Percentiles rank a stretch among this genome's conserved stretches.
These are phyloP conservation scores for Drosophila navojoa DNA, from an alignment of 1,140 invertebrate genomes.

Conservation along the genomic window DNA sequence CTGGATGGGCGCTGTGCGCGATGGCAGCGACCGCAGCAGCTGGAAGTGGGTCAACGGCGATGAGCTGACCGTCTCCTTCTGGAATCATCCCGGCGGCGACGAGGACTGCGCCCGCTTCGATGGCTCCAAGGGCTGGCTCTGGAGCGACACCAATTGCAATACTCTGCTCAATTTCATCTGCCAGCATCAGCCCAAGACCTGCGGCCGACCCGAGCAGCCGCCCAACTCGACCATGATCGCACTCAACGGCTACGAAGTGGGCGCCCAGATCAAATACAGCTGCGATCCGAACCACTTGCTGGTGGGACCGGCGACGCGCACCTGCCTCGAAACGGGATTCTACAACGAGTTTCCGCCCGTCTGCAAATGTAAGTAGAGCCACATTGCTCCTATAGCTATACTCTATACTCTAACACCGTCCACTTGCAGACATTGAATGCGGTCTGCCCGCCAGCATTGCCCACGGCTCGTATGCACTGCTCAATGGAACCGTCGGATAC, in stretches of 20 bases:
- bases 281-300: slow-evolving; percentile 94
- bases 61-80: slow-evolving; percentile 95
- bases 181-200: slow-evolving; percentile 95
- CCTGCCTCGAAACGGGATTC: slow-evolving; percentile 95
- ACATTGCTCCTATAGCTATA: too few species aligned
- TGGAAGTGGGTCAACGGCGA: slow-evolving; percentile 96
- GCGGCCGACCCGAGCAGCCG: slow-evolving; percentile 95
- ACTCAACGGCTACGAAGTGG: slow-evolving; percentile 90
- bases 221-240: slow-evolving; percentile 95
- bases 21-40: slow-evolving; percentile 90
- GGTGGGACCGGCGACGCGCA: slow-evolving; percentile 92
- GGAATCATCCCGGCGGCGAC: slow-evolving; percentile 93
- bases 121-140: slow-evolving; percentile 96
- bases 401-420: background rate
- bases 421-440: slow-evolving; percentile 91
- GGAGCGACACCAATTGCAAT: slow-evolving; percentile 96
- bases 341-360: slow-evolving; percentile 97
- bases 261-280: slow-evolving; percentile 92
- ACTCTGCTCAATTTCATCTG: slow-evolving; percentile 95
- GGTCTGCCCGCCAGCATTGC: slow-evolving; percentile 93
- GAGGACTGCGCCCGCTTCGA: slow-evolving; percentile 96
- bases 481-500: slow-evolving; percentile 93
- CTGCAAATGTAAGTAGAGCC: slow-evolving; percentile 91
- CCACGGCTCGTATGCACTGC: slow-evolving; percentile 91
- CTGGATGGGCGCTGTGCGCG: slow-evolving; percentile 96